A percentile compares a stretch with the other conserved stretches of the same genome.
Conservation (phyloP, 2,797 vertebrate genomes). For the Morelia viridis region DNA sequence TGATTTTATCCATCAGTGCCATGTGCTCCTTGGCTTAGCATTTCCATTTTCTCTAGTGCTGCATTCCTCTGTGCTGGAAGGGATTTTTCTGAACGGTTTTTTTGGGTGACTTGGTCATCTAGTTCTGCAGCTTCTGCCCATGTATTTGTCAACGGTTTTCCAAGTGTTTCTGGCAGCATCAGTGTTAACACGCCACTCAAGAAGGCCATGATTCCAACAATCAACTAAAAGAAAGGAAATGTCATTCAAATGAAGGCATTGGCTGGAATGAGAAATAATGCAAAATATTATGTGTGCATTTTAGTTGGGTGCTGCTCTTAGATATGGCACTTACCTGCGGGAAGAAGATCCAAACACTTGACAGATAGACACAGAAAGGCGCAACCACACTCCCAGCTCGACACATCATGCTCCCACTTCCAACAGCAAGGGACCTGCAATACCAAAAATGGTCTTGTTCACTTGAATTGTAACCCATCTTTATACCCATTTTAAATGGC, state of each 20-base stretch:
- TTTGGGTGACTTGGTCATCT: conserved; percentile 51
- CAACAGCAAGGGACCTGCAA: conserved; percentile 86
- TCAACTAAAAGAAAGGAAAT: conserved; percentile 67
- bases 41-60: conserved; percentile 57
- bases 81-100: conserved; percentile 43
- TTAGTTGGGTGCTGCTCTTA: background rate
- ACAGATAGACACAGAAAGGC: conserved; percentile 85
- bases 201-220: conserved; percentile 87
- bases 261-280: background rate
- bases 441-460: background rate
- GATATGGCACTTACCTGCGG: conserved; percentile 79
- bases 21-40: conserved; percentile 37
- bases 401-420: conserved; percentile 91
- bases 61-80: conserved; percentile 31
- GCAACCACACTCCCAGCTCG: conserved; percentile 87
- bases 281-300: too few species aligned
- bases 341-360: conserved; percentile 84
- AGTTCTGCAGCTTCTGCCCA: conserved; percentile 83
- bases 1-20: conserved; percentile 37
- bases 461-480: background rate
- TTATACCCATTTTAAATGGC: too few species aligned
- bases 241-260: background rate
- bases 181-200: conserved; percentile 83
- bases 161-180: conserved; percentile 88
- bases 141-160: conserved; percentile 82